These are phyloP conservation scores for Notodonta ziczac DNA, from an alignment of 2,888 invertebrate genomes.

Conservation along the genomic window DNA sequence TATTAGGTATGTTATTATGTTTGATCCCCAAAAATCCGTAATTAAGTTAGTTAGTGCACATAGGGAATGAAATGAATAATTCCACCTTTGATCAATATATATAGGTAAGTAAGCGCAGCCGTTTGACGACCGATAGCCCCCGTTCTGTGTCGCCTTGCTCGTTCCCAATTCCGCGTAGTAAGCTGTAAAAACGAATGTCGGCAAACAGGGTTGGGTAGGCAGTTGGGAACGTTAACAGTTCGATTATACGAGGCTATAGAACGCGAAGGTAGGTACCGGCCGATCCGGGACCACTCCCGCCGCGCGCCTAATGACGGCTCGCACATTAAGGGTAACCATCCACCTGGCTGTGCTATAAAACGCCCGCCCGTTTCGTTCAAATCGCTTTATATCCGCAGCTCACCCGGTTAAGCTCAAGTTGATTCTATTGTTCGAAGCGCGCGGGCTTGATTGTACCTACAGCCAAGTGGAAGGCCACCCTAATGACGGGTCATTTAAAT, in stretches of 20 bases:
- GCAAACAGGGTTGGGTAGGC: constrained; percentile 53
- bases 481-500: constrained; percentile 82
- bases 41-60: background rate
- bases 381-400: too few species aligned
- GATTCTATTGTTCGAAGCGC: too few species aligned
- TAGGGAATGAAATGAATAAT: constrained; percentile 21
- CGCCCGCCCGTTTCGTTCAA: too few species aligned
- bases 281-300: constrained; percentile 55
- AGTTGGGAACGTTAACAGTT: constrained; percentile 71
- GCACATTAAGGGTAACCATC: constrained; percentile 44
- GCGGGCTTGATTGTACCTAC: too few species aligned
- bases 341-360: too few species aligned
- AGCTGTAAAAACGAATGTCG: constrained; percentile 68
- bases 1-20: too few species aligned
- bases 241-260: constrained; percentile 77
- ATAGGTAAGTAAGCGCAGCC: constrained; percentile 13
- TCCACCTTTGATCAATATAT: constrained; percentile 20
- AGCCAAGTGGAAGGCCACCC: constrained; percentile 23
- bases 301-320: constrained; percentile 76
- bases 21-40: background rate
- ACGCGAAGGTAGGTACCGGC: constrained; percentile 50
- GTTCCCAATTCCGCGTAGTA: constrained; percentile 51
- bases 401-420: too few species aligned
- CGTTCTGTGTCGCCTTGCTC: constrained; percentile 11
- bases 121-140: constrained; percentile 31